Conservation (phyloP, 2,888 invertebrate genomes). For the Notodonta ziczac region DNA sequence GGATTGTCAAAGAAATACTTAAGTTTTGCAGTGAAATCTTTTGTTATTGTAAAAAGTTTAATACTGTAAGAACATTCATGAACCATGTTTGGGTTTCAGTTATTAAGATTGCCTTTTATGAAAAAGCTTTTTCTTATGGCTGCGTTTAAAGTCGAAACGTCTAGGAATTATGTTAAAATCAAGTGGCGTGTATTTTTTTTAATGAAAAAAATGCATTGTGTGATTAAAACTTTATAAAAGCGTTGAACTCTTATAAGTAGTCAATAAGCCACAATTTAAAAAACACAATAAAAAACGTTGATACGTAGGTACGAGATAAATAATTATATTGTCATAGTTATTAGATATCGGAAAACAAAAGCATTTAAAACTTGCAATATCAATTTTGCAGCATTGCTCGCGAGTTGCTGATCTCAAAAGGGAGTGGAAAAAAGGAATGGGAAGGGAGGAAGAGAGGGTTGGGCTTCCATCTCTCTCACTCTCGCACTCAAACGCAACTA, state of each 20-base stretch:
- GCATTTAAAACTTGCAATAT: no score
- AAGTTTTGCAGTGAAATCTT: conserved; percentile 45
- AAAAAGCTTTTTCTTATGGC: conserved; percentile 35
- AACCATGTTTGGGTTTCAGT: conserved; percentile 38
- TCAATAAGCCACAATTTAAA: not conserved
- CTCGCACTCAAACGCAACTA: no score
- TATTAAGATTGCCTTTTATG: conserved; percentile 32
- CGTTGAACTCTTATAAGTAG: not conserved
- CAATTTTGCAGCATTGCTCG: no score
- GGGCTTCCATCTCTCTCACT: no score
- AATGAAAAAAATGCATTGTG: not conserved
- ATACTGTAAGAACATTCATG: conserved; percentile 43
- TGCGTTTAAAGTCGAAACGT: conserved; percentile 20
- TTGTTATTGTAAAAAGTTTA: conserved; percentile 52
- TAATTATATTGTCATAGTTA: no score
- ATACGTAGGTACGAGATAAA: no score
- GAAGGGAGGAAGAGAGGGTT: no score
- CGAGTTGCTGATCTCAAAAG: no score
- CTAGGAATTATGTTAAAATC: conserved; percentile 17
- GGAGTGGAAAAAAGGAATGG: no score
- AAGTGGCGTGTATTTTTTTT: not conserved
- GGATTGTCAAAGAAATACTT: conserved; percentile 45
- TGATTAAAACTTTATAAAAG: not conserved
- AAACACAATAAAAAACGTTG: not conserved
- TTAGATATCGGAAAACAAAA: no score